Conservation (phyloP, 2,888 invertebrate species). For the Baronia brevicornis region DNA sequence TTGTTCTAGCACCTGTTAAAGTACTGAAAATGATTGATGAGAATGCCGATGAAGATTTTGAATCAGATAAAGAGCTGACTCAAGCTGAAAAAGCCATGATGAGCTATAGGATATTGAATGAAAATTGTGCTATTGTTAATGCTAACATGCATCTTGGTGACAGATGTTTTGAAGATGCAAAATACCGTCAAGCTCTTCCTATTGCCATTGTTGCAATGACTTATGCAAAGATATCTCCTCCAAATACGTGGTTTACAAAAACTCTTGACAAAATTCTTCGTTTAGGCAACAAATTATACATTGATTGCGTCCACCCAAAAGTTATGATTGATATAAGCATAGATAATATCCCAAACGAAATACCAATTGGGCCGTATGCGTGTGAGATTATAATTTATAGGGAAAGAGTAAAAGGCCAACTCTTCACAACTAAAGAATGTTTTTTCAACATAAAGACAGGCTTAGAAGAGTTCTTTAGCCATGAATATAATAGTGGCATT, state of each 20-base stretch:
- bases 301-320: constrained; percentile 68
- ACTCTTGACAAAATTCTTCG: constrained; percentile 76
- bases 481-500: constrained; percentile 65
- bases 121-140: constrained; percentile 73
- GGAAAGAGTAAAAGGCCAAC: constrained; percentile 63
- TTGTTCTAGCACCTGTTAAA: constrained; percentile 61
- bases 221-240: constrained; percentile 79
- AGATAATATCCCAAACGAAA: constrained; percentile 74
- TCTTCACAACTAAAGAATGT: constrained; percentile 69
- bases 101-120: constrained; percentile 72
- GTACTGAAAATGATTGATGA: constrained; percentile 61
- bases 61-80: constrained; percentile 62
- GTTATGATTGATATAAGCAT: constrained; percentile 63
- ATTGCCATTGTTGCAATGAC: constrained; percentile 77
- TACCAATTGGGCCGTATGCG: constrained; percentile 72
- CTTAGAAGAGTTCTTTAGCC: constrained; percentile 70
- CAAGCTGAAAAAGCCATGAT: constrained; percentile 67
- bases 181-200: constrained; percentile 76
- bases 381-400: constrained; percentile 76
- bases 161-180: constrained; percentile 73
- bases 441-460: constrained; percentile 63
- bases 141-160: constrained; percentile 77
- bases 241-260: constrained; percentile 75
- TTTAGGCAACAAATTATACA: constrained; percentile 74
- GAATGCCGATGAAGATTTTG: constrained; percentile 59